A percentile compares a stretch with the other conserved stretches of the same genome.
These are phyloP conservation scores for Alouatta palliata DNA, from an alignment of 2,113 vertebrate species.

Conservation along the genomic window DNA sequence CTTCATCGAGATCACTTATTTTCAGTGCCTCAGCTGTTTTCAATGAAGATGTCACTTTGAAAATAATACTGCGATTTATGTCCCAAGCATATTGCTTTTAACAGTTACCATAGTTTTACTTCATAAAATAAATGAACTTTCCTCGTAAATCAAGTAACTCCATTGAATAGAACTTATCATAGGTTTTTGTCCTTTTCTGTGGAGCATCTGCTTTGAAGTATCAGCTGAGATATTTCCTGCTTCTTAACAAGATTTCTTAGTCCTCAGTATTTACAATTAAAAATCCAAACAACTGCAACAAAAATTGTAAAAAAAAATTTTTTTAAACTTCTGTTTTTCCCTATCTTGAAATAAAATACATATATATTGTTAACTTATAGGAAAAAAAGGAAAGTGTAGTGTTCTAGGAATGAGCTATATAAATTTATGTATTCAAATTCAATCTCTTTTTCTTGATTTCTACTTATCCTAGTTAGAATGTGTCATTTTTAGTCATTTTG, in stretches of 20 bases:
- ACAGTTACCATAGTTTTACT: not conserved
- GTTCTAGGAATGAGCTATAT: not conserved
- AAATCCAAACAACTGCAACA: not conserved
- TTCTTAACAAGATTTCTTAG: not conserved
- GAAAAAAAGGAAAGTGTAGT: not conserved
- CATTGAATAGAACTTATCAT: not conserved
- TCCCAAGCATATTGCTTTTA: not conserved
- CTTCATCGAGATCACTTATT: not conserved
- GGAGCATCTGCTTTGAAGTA: slow-evolving; percentile 8
- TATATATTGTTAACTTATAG: not conserved
- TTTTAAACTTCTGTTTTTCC: not conserved
- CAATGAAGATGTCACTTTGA: not conserved
- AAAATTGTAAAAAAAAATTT: not conserved
- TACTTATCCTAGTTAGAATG: not conserved
- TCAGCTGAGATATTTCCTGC: not conserved
- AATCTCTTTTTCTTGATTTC: not conserved
- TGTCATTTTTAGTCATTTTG: not conserved
- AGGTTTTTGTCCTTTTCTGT: not conserved
- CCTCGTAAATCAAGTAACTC: not conserved
- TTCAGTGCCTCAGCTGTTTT: not conserved
- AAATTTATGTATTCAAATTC: not conserved
- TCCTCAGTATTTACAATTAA: not conserved
- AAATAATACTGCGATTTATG: not conserved
- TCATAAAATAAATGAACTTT: not conserved
- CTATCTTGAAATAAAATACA: not conserved